Evolutionary conservation across 92 coral and sea anemone genomes (phyloP), one percentile per base, ranked within the genome.

Genomic region (Phymanthus crucifer): DNA sequence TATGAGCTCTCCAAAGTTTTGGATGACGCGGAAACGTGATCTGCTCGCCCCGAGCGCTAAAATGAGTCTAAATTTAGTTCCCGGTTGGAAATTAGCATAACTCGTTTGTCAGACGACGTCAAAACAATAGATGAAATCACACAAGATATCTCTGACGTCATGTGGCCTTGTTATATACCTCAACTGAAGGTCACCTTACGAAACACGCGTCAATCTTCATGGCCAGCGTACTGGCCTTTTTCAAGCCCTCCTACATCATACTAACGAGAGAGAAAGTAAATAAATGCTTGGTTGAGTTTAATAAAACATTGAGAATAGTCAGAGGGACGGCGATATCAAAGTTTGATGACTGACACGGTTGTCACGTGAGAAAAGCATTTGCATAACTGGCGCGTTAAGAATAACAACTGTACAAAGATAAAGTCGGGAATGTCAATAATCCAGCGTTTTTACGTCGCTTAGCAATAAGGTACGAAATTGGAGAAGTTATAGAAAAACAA

Each of bases 81-180:
- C 77, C 72, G 70, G 91, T 79, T 79, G 78, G 1, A 85, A 85
- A 92, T 92, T 92, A 87, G 74, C 97, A 92, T 92, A 90, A 82
- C 82, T 47, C 81, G 81, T 64, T 77, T 38, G 81, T 84, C 66
- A 54, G 64, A 77, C 79, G 79, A 86, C 91, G 93, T 86, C 97
- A 92, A 91, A 89, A 92, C 93, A 89, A 93, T 81, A 82, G 83
- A 74, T 81, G 88, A 92, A 91, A 89, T 93, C 94, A 88, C 89
- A 87, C 91, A 85, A 83, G 85, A 90, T 86, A 83, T 93, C 93
- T 78, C 85, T 90, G 94, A 93, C 98, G 94, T 90, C 95, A 88
- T 83, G 64, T 31, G 80, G 71, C 61, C 73, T 29, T 61, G 3
- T 61, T 75, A 74, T 67, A 57, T 70, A 78, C 34, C 67, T 24